Evolutionary conservation across 2,797 vertebrate genomes (phyloP).

Genomic region (Sebastes melanostomus): DNA sequence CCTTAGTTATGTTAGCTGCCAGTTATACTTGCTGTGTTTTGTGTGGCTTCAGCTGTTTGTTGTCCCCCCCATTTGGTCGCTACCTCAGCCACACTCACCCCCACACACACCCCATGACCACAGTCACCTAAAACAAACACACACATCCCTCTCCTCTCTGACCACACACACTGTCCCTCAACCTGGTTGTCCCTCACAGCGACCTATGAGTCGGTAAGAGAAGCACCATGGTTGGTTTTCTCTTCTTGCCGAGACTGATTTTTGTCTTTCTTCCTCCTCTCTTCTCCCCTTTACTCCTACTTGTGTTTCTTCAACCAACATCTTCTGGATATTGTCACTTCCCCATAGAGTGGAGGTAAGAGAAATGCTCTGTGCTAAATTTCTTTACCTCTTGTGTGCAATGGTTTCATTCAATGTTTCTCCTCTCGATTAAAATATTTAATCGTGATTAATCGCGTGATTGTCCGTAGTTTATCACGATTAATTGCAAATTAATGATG

Average conservation of each 20-base stretch:
- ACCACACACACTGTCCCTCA: slow-evolving; percentile 48
- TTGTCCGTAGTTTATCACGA: no score
- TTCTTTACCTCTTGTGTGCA: neutral
- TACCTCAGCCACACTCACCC: slow-evolving; percentile 1
- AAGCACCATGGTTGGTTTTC: slow-evolving; percentile 48
- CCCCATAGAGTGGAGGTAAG: slow-evolving; percentile 96
- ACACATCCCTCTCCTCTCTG: neutral
- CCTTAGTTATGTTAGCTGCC: slow-evolving; percentile 45
- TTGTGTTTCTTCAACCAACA: slow-evolving; percentile 61
- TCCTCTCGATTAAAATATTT: no score
- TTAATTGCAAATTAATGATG: no score
- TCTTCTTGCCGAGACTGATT: slow-evolving; percentile 5
- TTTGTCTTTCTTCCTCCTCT: slow-evolving; percentile 39
- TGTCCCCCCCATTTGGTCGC: slow-evolving; percentile 49
- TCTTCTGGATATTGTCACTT: slow-evolving; percentile 75
- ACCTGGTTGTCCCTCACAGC: slow-evolving; percentile 26
- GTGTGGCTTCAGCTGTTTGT: slow-evolving; percentile 68
- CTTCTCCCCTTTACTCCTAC: slow-evolving; percentile 30
- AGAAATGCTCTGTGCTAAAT: neutral
- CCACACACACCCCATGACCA: neutral
- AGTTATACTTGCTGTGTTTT: slow-evolving; percentile 1
- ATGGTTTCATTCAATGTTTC: neutral
- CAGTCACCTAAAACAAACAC: slow-evolving; percentile 27
- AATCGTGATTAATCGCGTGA: no score
- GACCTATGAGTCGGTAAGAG: slow-evolving; percentile 24